A percentile compares a stretch with the other conserved stretches of the same genome.
Conservation (phyloP, 2,113 vertebrate species). For the Stegastes partitus region DNA sequence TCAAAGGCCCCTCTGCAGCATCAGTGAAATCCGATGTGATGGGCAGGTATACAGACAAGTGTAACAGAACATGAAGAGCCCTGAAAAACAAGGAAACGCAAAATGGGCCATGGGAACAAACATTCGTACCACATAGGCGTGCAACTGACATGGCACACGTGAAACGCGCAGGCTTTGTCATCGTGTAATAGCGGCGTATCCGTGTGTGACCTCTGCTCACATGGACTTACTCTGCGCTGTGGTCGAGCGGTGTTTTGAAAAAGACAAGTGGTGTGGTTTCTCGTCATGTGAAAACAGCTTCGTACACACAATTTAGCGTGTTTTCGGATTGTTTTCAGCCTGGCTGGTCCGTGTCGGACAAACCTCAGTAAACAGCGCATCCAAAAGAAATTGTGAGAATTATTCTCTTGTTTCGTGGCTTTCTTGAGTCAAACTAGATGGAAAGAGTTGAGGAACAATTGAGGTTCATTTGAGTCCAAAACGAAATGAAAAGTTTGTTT, state of each 20-base stretch:
- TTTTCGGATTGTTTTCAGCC: constrained; percentile 21
- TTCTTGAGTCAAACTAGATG: constrained; percentile 2
- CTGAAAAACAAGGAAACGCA: constrained; percentile 11
- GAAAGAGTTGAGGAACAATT: not conserved
- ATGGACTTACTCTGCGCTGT: constrained; percentile 6
- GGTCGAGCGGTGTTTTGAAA: constrained; percentile 16
- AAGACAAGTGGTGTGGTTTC: constrained; percentile 26
- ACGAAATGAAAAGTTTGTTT: too few relatives aligned
- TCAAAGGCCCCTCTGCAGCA: constrained; percentile 68
- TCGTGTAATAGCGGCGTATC: not conserved
- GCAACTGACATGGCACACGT: not conserved
- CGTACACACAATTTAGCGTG: not conserved
- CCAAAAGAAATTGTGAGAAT: not conserved
- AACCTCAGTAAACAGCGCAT: constrained; percentile 12
- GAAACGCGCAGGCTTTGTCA: not conserved
- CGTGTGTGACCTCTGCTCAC: not conserved
- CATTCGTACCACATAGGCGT: constrained; percentile 2
- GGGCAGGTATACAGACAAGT: constrained; percentile 69
- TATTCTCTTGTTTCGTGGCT: not conserved
- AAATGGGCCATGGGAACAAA: constrained; percentile 23
- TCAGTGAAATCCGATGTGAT: constrained; percentile 56
- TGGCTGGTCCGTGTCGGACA: constrained; percentile 5
- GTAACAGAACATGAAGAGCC: constrained; percentile 34
- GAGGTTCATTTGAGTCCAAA: not conserved
- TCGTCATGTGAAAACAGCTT: constrained; percentile 21